phyloP scores from a whole-genome alignment of 2,113 vertebrate species.

The Hydropotes inermis region DNA sequence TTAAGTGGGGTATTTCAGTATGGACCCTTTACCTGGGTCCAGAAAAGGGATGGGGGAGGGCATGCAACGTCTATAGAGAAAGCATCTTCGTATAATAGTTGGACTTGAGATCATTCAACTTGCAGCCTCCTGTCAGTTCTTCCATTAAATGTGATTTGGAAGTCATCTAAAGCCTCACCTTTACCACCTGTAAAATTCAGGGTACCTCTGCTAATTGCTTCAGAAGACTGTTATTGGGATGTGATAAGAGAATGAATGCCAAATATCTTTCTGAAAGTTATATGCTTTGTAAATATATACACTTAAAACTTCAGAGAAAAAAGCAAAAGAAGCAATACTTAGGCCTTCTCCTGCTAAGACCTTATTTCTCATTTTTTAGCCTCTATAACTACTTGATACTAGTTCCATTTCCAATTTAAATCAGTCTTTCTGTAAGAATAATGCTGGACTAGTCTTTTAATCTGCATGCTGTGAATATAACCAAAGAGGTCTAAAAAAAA shows the following conservation, averaged over 20 bases:
- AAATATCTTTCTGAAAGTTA: neutral
- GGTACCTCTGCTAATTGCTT: neutral
- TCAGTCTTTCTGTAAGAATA: slow-evolving; percentile 44
- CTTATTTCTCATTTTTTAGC: slow-evolving; percentile 51
- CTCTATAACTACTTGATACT: slow-evolving; percentile 22
- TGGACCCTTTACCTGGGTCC: neutral
- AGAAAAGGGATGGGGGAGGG: neutral
- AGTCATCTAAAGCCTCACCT: neutral
- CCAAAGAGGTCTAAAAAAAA: neutral
- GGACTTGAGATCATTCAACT: neutral
- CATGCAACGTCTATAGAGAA: neutral
- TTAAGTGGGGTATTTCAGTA: neutral
- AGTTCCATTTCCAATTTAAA: slow-evolving; percentile 61
- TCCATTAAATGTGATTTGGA: neutral
- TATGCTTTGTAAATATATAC: neutral
- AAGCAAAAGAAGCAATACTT: neutral
- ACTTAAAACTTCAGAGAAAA: neutral
- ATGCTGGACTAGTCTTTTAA: slow-evolving; percentile 36
- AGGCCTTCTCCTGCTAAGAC: slow-evolving; percentile 30
- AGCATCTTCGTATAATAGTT: neutral
- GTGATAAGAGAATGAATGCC: neutral
- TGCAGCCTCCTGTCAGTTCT: neutral
- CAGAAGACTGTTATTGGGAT: neutral
- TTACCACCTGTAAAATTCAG: neutral
- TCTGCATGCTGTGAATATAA: slow-evolving; percentile 19